These are phyloP conservation scores for Molossus molossus DNA, from an alignment of 2,797 vertebrate species.

Conservation along the genomic window DNA sequence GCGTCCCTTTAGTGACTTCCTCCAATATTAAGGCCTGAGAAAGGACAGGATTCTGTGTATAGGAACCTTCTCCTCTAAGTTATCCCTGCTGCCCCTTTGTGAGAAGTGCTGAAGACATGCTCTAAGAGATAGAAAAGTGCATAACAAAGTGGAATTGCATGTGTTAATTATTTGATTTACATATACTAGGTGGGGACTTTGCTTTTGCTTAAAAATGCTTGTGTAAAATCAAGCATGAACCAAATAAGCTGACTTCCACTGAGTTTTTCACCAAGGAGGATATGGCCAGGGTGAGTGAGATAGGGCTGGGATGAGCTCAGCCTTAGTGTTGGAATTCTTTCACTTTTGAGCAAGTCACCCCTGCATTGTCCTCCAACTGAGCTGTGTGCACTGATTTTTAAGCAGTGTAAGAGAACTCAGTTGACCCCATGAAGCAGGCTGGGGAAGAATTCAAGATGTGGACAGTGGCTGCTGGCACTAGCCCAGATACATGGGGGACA, in stretches of 20 bases:
- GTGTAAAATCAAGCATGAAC: background rate
- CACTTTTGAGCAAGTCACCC: background rate
- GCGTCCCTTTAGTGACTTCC: constrained; percentile 51
- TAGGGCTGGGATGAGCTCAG: background rate
- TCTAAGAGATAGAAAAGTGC: background rate
- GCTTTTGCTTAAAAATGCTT: constrained; percentile 29
- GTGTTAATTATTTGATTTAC: constrained; percentile 24
- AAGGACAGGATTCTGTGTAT: background rate
- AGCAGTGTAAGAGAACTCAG: background rate
- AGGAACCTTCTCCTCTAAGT: background rate
- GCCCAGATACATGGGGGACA: constrained; percentile 69
- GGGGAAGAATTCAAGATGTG: constrained; percentile 73
- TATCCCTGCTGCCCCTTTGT: background rate
- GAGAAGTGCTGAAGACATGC: background rate
- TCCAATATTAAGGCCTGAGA: background rate
- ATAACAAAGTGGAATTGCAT: background rate
- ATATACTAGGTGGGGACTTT: background rate
- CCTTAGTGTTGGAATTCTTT: background rate
- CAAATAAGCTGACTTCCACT: background rate
- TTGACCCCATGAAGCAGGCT: constrained; percentile 54
- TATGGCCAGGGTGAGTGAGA: background rate
- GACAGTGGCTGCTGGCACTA: constrained; percentile 60
- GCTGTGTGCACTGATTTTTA: constrained; percentile 51
- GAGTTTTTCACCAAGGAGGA: background rate
- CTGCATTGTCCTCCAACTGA: background rate